These are phyloP conservation scores for Cactoblastis cactorum DNA, from an alignment of 2,888 invertebrate species.

Conservation along the genomic window DNA sequence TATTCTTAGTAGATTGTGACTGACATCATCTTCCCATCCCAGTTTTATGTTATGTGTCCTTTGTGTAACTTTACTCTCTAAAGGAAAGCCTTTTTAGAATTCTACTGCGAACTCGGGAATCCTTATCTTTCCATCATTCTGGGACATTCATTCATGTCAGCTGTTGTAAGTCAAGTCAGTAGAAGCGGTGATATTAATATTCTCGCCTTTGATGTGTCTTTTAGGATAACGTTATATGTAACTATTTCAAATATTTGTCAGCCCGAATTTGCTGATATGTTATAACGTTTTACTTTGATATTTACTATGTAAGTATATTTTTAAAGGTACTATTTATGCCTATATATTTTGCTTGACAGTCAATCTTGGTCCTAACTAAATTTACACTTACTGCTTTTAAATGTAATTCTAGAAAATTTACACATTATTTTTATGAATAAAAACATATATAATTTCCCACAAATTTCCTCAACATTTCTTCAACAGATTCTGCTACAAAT, in stretches of 20 bases:
- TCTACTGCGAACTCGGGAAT: background rate
- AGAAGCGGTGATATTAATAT: background rate
- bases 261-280: background rate
- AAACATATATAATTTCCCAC: too few relatives aligned
- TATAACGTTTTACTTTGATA: background rate
- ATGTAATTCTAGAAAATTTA: too few relatives aligned
- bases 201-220: background rate
- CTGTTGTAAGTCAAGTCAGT: background rate
- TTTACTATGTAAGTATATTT: too few relatives aligned
- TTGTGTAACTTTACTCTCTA: conserved; percentile 2
- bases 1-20: background rate
- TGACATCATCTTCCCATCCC: conserved; percentile 3
- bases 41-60: background rate
- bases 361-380: too few relatives aligned
- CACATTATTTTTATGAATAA: too few relatives aligned
- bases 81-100: conserved; percentile 1
- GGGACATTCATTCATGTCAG: conserved; percentile 1
- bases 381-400: too few relatives aligned
- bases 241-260: background rate
- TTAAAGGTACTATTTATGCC: too few relatives aligned
- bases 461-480: too few relatives aligned
- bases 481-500: too few relatives aligned
- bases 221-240: background rate
- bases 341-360: too few relatives aligned
- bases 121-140: conserved; percentile 6